phyloP scores from a whole-genome alignment of 2,113 vertebrate species.

The Ameiurus melas region DNA sequence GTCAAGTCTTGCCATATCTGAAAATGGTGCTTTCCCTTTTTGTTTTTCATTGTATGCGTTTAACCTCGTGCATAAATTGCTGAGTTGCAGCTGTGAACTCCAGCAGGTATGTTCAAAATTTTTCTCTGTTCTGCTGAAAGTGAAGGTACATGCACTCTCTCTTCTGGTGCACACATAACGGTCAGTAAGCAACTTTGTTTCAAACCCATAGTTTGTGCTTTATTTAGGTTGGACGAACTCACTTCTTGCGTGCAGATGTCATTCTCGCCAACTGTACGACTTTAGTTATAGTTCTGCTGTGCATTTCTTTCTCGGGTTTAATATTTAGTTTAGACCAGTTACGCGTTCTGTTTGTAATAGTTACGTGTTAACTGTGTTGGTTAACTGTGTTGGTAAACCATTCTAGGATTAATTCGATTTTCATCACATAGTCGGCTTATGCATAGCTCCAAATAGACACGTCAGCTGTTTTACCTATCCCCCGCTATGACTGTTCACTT shows the following conservation, averaged over 20 bases:
- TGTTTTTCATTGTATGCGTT: slow-evolving; percentile 60
- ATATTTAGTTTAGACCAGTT: not conserved
- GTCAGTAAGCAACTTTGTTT: not conserved
- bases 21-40: slow-evolving; percentile 48
- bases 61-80: slow-evolving; percentile 63
- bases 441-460: slow-evolving; percentile 54
- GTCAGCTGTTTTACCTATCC: slow-evolving; percentile 52
- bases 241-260: slow-evolving; percentile 22
- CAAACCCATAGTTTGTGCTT: not conserved
- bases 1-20: slow-evolving; percentile 49
- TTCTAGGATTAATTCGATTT: slow-evolving; percentile 34
- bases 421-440: slow-evolving; percentile 27
- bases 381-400: slow-evolving; percentile 28
- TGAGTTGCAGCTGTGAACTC: slow-evolving; percentile 73
- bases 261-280: slow-evolving; percentile 1
- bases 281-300: not conserved
- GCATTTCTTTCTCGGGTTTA: not conserved
- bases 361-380: slow-evolving; percentile 33
- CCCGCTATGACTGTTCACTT: slow-evolving; percentile 54
- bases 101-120: slow-evolving; percentile 67
- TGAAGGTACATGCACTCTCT: not conserved
- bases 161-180: not conserved
- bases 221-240: not conserved
- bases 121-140: slow-evolving; percentile 34
- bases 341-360: not conserved